phyloP scores from a whole-genome alignment of 2,888 invertebrate genomes.

The Hartigia nigra region DNA sequence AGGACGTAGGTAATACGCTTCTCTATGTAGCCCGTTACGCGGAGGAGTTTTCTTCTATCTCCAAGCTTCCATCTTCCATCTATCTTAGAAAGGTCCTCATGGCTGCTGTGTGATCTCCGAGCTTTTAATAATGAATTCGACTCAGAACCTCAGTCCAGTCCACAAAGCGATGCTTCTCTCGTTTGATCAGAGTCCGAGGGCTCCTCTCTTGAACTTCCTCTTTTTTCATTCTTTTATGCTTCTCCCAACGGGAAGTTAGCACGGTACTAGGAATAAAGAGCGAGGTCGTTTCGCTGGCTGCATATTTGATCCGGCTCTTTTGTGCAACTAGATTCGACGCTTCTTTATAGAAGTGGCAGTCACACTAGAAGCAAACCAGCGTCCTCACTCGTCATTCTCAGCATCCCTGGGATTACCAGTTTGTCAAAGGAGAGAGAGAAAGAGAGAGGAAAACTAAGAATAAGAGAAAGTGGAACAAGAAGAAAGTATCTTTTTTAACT shows the following conservation, averaged over 20 bases:
- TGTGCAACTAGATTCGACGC: not conserved
- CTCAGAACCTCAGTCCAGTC: not conserved
- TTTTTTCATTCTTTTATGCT: not conserved
- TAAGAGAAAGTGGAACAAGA: constrained; percentile 1
- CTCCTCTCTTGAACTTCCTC: not conserved
- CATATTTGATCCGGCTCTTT: not conserved
- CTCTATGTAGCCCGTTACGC: constrained; percentile 2
- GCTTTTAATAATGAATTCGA: not conserved
- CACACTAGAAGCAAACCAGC: not conserved
- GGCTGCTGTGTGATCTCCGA: not conserved
- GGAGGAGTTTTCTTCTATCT: not conserved
- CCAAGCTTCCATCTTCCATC: not conserved
- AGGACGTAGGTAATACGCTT: constrained; percentile 6
- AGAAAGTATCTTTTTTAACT: not conserved
- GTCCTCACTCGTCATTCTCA: not conserved
- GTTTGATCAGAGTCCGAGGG: not conserved
- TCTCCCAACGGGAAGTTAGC: not conserved
- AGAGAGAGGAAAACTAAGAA: not conserved
- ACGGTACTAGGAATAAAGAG: not conserved
- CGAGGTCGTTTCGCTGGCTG: not conserved
- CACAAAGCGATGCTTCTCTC: not conserved
- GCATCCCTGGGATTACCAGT: not conserved
- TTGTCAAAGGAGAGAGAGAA: not conserved
- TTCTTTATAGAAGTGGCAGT: not conserved
- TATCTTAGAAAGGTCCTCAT: not conserved